These are phyloP conservation scores for Pocota personata DNA, from an alignment of 2,888 invertebrate genomes.

Conservation along the genomic window DNA sequence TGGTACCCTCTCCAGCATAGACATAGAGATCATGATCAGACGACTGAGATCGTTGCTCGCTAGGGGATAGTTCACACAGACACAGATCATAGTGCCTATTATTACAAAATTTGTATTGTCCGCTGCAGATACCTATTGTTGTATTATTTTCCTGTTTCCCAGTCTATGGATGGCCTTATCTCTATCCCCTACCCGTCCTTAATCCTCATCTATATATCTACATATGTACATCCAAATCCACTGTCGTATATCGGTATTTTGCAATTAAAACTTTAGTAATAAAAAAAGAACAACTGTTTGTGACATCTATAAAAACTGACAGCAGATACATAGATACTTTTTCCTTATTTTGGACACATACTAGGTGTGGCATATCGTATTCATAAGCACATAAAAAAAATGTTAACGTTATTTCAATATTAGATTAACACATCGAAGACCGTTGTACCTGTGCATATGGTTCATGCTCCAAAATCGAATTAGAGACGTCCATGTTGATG, in stretches of 20 bases:
- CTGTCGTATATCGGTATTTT: conserved; percentile 37
- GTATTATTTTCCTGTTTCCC: conserved; percentile 14
- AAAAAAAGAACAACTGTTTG: conserved; percentile 54
- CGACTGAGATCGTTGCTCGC: conserved; percentile 46
- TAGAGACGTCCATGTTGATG: conserved; percentile 62
- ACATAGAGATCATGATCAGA: conserved; percentile 57
- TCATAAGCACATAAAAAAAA: conserved; percentile 61
- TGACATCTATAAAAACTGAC: conserved; percentile 56
- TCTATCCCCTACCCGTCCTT: conserved; percentile 6
- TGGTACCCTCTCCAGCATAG: conserved; percentile 22
- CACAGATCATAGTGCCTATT: conserved; percentile 45
- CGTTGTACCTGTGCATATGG: conserved; percentile 39
- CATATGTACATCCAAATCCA: no score
- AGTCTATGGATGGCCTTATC: no score
- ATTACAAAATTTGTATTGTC: conserved; percentile 58
- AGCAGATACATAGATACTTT: neutral
- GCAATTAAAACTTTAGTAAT: conserved; percentile 65
- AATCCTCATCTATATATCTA: conserved; percentile 7
- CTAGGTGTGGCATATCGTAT: conserved; percentile 52
- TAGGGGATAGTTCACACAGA: conserved; percentile 66
- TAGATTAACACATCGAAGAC: conserved; percentile 65
- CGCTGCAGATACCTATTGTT: conserved; percentile 44
- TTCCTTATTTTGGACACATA: neutral
- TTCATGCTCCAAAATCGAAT: conserved; percentile 49
- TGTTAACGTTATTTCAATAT: conserved; percentile 61